phyloP scores from a whole-genome alignment of 2,888 invertebrate genomes.

The Eurytoma californica region DNA sequence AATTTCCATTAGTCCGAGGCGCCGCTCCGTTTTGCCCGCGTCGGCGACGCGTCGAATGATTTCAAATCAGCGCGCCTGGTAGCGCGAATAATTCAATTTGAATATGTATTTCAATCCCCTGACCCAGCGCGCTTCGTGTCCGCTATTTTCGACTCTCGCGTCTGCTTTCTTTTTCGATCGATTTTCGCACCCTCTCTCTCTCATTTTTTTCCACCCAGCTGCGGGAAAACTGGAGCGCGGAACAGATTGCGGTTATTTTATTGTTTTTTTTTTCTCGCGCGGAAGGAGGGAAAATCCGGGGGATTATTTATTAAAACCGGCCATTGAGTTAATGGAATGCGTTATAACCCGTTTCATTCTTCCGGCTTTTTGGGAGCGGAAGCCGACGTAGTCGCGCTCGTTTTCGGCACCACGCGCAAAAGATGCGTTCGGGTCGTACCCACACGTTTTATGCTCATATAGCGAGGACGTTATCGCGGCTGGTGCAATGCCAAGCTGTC shows the following conservation, averaged over 20 bases:
- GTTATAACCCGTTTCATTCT: background rate
- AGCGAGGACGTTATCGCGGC: no score
- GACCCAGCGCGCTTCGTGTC: constrained; percentile 17
- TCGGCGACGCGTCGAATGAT: constrained; percentile 69
- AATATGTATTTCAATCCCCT: constrained; percentile 71
- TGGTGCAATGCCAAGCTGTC: background rate
- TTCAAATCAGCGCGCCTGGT: constrained; percentile 74
- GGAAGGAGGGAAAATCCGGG: background rate
- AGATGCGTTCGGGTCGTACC: background rate
- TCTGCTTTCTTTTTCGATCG: no score
- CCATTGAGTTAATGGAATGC: constrained; percentile 13
- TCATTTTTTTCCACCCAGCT: no score
- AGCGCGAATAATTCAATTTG: constrained; percentile 75
- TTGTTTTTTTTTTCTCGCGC: background rate
- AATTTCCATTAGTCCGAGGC: constrained; percentile 73
- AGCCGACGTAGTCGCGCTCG: no score
- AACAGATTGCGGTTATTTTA: constrained; percentile 22
- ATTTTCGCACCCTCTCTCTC: no score
- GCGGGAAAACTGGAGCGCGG: background rate
- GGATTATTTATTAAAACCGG: constrained; percentile 16
- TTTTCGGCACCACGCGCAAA: background rate
- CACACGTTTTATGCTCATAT: no score
- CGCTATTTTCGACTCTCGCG: no score
- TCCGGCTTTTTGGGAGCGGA: background rate
- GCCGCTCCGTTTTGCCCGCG: constrained; percentile 11